Percentiles rank a stretch among this genome's conserved stretches.
Conservation (phyloP, 2,797 vertebrate species). For the Channa striata region DNA sequence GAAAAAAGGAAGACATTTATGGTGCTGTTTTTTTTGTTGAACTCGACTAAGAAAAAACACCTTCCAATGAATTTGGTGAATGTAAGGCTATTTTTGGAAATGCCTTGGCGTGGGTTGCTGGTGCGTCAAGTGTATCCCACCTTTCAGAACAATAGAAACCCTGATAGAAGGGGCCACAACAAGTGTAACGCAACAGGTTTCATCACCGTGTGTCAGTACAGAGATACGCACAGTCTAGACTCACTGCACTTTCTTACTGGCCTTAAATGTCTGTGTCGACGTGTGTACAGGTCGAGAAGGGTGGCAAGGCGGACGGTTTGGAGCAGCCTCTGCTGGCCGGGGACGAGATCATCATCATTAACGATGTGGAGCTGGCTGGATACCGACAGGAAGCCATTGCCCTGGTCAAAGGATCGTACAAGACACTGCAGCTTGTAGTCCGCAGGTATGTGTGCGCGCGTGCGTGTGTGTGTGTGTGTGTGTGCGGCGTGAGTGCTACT, state of each 20-base stretch:
- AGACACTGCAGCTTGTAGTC: conserved; percentile 88
- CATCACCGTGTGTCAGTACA: conserved; percentile 9
- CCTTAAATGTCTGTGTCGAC: conserved; percentile 10
- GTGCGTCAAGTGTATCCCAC: too few relatives aligned
- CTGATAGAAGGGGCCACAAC: conserved; percentile 25
- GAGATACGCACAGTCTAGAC: background rate
- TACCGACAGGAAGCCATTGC: conserved; percentile 92
- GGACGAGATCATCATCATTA: conserved; percentile 91
- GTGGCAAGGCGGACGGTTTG: conserved; percentile 87
- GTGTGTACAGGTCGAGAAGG: conserved; percentile 87
- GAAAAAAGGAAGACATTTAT: too few relatives aligned
- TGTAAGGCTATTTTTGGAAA: too few relatives aligned
- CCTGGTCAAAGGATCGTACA: conserved; percentile 93
- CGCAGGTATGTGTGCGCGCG: conserved; percentile 82
- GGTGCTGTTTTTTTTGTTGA: too few relatives aligned
- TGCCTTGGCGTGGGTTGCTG: too few relatives aligned
- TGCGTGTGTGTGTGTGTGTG: background rate
- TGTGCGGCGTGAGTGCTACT: too few relatives aligned
- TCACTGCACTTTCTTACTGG: background rate
- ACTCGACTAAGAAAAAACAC: too few relatives aligned
- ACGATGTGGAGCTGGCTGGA: conserved; percentile 89
- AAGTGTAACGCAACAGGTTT: conserved; percentile 31
- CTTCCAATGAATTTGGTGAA: too few relatives aligned
- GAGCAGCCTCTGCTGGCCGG: conserved; percentile 87
- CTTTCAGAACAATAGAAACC: conserved; percentile 32